Conservation (phyloP, 2,113 vertebrate species). For the Ovis aries region DNA sequence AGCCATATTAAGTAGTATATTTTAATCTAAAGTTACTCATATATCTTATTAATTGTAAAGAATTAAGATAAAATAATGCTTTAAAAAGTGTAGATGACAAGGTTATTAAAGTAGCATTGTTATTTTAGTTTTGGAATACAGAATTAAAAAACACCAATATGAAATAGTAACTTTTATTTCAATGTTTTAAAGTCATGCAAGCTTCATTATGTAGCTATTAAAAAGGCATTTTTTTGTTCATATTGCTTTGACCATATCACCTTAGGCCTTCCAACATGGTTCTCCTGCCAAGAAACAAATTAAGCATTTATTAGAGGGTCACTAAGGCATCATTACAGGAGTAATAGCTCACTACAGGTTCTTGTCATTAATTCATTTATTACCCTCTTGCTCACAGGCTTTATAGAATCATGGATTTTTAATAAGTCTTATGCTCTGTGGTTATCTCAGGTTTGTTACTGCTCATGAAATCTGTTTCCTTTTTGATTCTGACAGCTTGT, state of each 20-base stretch:
- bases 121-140: not conserved
- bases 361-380: slow-evolving; percentile 60
- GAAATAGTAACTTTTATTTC: slow-evolving; percentile 22
- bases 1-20: not conserved
- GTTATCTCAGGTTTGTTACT: slow-evolving; percentile 27
- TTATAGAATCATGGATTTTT: slow-evolving; percentile 50
- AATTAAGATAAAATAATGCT: not conserved
- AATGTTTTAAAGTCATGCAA: slow-evolving; percentile 44
- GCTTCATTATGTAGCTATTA: slow-evolving; percentile 60
- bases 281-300: slow-evolving; percentile 62
- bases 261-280: slow-evolving; percentile 32
- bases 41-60: not conserved
- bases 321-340: slow-evolving; percentile 47
- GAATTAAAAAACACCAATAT: not conserved
- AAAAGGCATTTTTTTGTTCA: slow-evolving; percentile 68
- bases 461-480: slow-evolving; percentile 19
- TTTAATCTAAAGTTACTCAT: slow-evolving; percentile 51
- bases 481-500: slow-evolving; percentile 29
- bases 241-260: slow-evolving; percentile 60
- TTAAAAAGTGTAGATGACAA: not conserved
- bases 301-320: slow-evolving; percentile 63
- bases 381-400: slow-evolving; percentile 35
- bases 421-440: slow-evolving; percentile 20
- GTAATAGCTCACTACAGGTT: slow-evolving; percentile 40
- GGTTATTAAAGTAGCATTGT: not conserved